Conservation (phyloP, 2,797 vertebrate species). For the Artibeus lituratus region DNA sequence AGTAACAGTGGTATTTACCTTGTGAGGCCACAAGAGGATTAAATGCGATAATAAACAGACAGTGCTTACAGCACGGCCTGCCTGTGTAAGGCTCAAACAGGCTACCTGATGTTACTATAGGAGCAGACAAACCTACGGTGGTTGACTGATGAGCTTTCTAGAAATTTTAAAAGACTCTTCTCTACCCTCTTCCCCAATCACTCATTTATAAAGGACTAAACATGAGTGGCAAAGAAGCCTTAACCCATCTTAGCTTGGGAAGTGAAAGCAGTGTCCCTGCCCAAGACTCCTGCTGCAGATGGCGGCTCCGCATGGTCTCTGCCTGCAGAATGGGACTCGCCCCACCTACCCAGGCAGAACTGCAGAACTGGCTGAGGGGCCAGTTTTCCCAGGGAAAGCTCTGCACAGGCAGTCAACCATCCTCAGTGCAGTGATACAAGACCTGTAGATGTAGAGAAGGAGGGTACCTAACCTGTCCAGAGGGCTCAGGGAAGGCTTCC, state of each 20-base stretch:
- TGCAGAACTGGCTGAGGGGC: background rate
- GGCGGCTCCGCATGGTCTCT: background rate
- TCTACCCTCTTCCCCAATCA: background rate
- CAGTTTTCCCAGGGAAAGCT: background rate
- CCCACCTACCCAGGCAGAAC: background rate
- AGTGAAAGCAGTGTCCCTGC: background rate
- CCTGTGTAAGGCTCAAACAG: background rate
- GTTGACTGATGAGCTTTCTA: background rate
- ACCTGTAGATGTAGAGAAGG: background rate
- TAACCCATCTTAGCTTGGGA: background rate
- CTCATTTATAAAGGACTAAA: background rate
- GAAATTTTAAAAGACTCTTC: background rate
- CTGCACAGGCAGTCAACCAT: background rate
- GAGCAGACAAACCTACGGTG: background rate
- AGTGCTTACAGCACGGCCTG: background rate
- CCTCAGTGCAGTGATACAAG: background rate
- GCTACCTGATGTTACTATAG: background rate
- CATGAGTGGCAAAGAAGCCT: background rate
- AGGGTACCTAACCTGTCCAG: background rate
- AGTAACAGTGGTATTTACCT: background rate
- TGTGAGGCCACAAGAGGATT: background rate
- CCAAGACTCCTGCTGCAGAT: background rate
- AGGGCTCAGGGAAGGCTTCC: background rate
- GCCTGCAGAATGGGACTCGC: background rate
- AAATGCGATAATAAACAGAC: background rate